Evolutionary conservation across 2,888 invertebrate genomes (phyloP).

Genomic region (Lithophane leautieri): DNA sequence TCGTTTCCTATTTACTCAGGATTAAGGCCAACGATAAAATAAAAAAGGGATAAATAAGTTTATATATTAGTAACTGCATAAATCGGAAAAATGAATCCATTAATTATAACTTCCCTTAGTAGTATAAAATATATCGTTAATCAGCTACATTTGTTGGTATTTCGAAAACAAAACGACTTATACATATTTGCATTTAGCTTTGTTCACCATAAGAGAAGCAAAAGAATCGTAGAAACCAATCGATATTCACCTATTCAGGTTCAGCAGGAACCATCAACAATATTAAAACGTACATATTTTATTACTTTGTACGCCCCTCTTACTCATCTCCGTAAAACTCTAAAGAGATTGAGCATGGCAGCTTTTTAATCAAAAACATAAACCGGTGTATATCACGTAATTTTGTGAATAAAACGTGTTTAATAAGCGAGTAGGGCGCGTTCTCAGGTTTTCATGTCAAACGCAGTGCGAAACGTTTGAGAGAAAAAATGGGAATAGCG

Average conservation of each 20-base stretch:
- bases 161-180: neutral
- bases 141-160: too few species aligned
- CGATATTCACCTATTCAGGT: neutral
- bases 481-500: constrained; percentile 52
- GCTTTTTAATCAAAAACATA: constrained; percentile 75
- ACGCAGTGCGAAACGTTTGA: constrained; percentile 65
- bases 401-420: constrained; percentile 66
- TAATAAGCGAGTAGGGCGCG: constrained; percentile 60
- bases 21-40: neutral
- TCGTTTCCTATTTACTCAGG: too few species aligned
- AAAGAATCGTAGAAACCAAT: neutral
- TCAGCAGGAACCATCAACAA: neutral
- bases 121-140: too few species aligned
- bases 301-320: constrained; percentile 21
- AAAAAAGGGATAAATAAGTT: neutral
- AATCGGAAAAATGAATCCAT: neutral
- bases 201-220: too few species aligned
- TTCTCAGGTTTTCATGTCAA: constrained; percentile 72
- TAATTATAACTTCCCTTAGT: neutral
- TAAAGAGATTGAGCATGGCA: constrained; percentile 65
- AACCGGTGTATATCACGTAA: constrained; percentile 65
- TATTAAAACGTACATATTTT: neutral
- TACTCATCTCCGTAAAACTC: constrained; percentile 34
- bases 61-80: neutral
- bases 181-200: neutral